Evolutionary conservation across 2,113 vertebrate species (phyloP), one percentile per base, ranked within the genome.

Genomic region (Myotis brandtii): DNA sequence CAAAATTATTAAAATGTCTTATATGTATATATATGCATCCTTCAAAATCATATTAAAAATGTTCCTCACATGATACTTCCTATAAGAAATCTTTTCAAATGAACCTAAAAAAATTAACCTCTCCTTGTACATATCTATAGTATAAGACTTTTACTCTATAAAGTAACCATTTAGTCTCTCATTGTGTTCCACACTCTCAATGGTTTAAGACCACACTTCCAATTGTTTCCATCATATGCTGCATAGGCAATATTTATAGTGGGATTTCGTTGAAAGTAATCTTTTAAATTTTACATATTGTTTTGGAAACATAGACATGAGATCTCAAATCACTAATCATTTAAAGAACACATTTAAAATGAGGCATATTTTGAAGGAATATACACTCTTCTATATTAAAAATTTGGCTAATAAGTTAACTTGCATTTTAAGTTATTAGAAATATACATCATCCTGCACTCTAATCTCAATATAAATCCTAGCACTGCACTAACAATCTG

Each of bases 41-140:
- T 59, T 89, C 46, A 76, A 77, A 86, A 3, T 76, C 34, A 54
- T 91, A 54, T 62, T 91, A 72, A 86, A 82, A 2, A 23, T 16
- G 59, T 89, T 54, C 18, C 20, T 46, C 27, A 81, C 23, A 32
- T 52, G n/a, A 85, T 3, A 37, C 56, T 75, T 86, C 18, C 32
- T 89, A 11, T 34, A 69, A 86, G n/a, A 80, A 75, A 80, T 10
- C 27, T 91, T 87, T n/a, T 86, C 16, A 87, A 66, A 88, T 59
- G 12, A 0, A 59, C 12, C 8, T 52, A 37, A 62, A 27, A 32
- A 34, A 20, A 30, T 23, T 9, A 40, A 46, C n/a, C 17, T 84
- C 23, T 79, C 20, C 27, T 59, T 90, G 30, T 46, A 9, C 5
- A 50, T 34, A 52, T 69, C 11, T 20, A 5, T 50, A 40, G 7